Evolutionary conservation across 2,888 invertebrate genomes (phyloP), one percentile per base, ranked within the genome.

Genomic region (Nemotelus pantherinus): DNA sequence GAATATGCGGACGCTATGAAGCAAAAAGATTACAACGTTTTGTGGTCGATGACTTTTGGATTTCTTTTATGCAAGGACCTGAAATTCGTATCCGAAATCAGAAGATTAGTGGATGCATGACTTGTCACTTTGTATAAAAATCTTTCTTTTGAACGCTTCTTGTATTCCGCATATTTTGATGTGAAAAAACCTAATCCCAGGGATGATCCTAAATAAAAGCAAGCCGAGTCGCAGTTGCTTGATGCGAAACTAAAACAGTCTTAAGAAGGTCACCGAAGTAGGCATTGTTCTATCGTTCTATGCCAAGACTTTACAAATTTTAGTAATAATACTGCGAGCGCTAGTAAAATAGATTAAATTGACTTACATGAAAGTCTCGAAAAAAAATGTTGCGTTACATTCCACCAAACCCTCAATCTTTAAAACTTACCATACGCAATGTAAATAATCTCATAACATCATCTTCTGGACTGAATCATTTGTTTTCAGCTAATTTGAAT

Each of bases 21-120:
- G 74, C 60, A 41, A 74, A n/a, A 74, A 74, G 74, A 74, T 74
- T 60, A 74, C 55, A 47, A 47, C 41, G 43, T 74, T 74, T 74
- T 74, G 74, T 74, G 74, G 74, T 74, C 63, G 74, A 74, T 74
- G 74, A 74, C 74, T 74, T 74, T 74, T 39, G 60, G 50, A 60
- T 74, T 60, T 63, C 74, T 74, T 74, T 74, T 74, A 58, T 74
- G 60, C 57, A 47, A 63, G 63, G 60, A 60, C 63, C 48, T 45
- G 5, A 58, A 60, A 47, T 60, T 25, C 25, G 5, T 39, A 44
- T 39, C 3, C 4, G 10, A 43, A 74, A 63, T n/a, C 25, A 45
- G 60, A 47, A 48, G 39, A 39, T 39, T 74, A 9, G 48, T 47
- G 63, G 25, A 74, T 60, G 74, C 74, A 74, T 74, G 74, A 74